Conservation (phyloP, 2,888 invertebrate genomes). For the Girardia tigrina region DNA sequence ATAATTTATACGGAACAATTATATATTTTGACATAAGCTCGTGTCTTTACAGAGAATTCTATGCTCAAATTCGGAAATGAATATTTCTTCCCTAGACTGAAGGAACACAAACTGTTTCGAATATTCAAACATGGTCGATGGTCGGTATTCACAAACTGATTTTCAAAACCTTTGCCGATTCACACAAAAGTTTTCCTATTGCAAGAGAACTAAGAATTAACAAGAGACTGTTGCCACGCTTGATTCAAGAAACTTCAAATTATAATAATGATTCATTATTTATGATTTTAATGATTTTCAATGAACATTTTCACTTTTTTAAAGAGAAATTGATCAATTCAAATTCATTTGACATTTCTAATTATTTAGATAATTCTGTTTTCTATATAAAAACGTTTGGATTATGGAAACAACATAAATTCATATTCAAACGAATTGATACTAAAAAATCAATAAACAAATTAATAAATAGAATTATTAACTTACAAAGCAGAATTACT, state of each 20-base stretch:
- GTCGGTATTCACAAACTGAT: constrained; percentile 9
- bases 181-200: not conserved
- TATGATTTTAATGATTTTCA: not conserved
- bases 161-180: not conserved
- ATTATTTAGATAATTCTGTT: not conserved
- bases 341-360: not conserved
- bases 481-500: no score
- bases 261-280: not conserved
- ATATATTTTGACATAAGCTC: no score
- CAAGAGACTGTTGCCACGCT: not conserved
- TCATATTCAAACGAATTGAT: not conserved
- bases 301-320: not conserved
- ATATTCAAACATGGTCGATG: not conserved
- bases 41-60: no score
- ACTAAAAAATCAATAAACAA: no score
- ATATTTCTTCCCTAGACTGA: no score
- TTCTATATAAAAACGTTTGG: not conserved
- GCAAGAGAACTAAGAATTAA: not conserved
- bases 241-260: not conserved
- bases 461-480: no score
- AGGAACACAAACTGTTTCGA: no score
- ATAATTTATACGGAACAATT: no score
- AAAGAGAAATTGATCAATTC: constrained; percentile 10
- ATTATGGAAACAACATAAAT: not conserved
- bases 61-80: no score